These are phyloP conservation scores for Gorsachius magnificus DNA, from an alignment of 2,797 vertebrate species.

Conservation along the genomic window DNA sequence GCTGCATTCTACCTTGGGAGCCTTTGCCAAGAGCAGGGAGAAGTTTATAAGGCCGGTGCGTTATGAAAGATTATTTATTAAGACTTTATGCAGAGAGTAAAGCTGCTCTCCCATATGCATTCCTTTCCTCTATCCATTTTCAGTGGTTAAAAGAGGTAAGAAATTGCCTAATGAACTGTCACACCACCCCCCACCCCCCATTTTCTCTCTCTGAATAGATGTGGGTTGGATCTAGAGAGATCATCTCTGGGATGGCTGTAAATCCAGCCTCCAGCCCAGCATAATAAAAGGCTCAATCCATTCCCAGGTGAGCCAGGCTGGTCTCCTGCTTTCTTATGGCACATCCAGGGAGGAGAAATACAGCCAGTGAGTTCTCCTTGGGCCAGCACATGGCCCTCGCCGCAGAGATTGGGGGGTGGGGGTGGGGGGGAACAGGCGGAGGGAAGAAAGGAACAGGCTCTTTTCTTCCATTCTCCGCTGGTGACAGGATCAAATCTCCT, in stretches of 20 bases:
- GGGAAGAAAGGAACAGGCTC: neutral
- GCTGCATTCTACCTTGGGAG: fast-evolving
- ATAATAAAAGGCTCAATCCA: neutral
- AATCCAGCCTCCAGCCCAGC: neutral
- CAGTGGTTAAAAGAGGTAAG: neutral
- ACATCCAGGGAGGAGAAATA: neutral
- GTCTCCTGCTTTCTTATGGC: neutral
- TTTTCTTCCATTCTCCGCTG: neutral
- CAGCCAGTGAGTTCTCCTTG: fast-evolving
- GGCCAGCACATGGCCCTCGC: neutral
- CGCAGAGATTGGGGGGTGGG: too few species aligned
- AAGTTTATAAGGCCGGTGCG: neutral
- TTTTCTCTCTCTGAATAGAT: neutral
- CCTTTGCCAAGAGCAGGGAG: neutral
- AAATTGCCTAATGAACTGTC: neutral
- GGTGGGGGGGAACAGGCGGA: neutral
- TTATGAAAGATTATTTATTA: neutral
- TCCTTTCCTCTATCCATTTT: neutral
- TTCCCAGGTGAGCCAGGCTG: neutral
- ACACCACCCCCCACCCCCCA: neutral
- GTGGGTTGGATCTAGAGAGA: neutral
- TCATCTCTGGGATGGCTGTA: neutral
- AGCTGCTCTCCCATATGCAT: fast-evolving
- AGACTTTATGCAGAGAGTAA: neutral
- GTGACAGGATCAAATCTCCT: neutral